Conservation (phyloP, 2,113 vertebrate genomes). For the Lates calcarifer region DNA sequence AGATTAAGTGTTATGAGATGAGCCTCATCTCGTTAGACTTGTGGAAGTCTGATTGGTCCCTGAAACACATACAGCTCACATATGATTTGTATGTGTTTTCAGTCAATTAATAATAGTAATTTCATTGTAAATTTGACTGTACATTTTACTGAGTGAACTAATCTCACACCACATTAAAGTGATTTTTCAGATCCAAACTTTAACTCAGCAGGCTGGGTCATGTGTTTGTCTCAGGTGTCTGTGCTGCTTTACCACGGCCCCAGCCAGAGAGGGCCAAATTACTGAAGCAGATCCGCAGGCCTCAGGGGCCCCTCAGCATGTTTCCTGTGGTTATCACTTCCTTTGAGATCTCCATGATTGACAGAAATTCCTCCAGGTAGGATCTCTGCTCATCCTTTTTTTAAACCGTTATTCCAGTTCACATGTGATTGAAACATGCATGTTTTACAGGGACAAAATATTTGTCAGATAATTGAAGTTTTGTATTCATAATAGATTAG, state of each 20-base stretch:
- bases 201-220: too few species aligned
- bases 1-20: accelerated
- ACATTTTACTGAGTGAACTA: too few species aligned
- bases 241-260: slow-evolving; percentile 93
- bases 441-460: not conserved
- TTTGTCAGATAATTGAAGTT: not conserved
- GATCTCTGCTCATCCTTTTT: not conserved
- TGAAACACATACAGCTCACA: not conserved
- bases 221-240: slow-evolving; percentile 85
- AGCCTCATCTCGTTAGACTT: not conserved
- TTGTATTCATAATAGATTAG: not conserved
- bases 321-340: slow-evolving; percentile 96
- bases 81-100: too few species aligned
- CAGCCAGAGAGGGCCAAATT: slow-evolving; percentile 87
- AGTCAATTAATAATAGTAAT: too few species aligned
- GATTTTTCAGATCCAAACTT: not conserved
- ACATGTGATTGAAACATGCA: not conserved
- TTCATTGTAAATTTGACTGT: not conserved
- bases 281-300: slow-evolving; percentile 85
- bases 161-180: not conserved
- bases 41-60: not conserved
- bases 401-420: not conserved
- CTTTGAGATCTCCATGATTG: slow-evolving; percentile 97
- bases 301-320: slow-evolving; percentile 88
- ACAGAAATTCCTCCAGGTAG: slow-evolving; percentile 92